phyloP scores from a whole-genome alignment of 37 sponge, comb jelly and placozoan species.

The Cladorhizidae sp. region DNA sequence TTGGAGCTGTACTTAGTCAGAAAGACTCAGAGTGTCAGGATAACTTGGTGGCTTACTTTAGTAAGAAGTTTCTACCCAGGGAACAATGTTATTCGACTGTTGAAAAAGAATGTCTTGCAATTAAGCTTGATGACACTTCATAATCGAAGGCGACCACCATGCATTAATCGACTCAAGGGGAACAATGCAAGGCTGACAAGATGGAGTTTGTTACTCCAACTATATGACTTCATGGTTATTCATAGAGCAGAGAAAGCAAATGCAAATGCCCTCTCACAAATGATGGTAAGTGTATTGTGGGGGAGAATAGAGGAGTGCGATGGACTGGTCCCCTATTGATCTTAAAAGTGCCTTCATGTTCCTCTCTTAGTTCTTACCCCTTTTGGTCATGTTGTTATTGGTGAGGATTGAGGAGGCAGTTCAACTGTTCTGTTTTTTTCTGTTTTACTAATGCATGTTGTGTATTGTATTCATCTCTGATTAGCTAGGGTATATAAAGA shows the following conservation, averaged over 20 bases:
- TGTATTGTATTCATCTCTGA: too few relatives aligned
- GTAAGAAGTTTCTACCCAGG: constrained; percentile 19
- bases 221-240: constrained; percentile 17
- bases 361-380: too few relatives aligned
- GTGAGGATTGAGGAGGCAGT: too few relatives aligned
- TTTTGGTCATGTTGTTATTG: too few relatives aligned
- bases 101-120: constrained; percentile 23
- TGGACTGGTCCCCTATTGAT: too few relatives aligned
- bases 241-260: constrained; percentile 25
- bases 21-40: constrained; percentile 18
- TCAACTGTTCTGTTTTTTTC: too few relatives aligned
- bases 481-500: too few relatives aligned
- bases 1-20: constrained; percentile 47
- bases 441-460: too few relatives aligned
- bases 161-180: constrained; percentile 12
- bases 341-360: too few relatives aligned
- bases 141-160: constrained; percentile 17
- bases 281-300: too few relatives aligned
- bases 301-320: too few relatives aligned
- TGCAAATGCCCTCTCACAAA: constrained; percentile 26
- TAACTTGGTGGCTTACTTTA: constrained; percentile 39
- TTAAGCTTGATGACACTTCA: constrained; percentile 19
- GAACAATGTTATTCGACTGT: constrained; percentile 52
- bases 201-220: constrained; percentile 54
- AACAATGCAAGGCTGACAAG: constrained; percentile 29